A percentile compares a stretch with the other conserved stretches of the same genome.
phyloP scores from a whole-genome alignment of 2,888 invertebrate species.

The Dromius quadrimaculatus region DNA sequence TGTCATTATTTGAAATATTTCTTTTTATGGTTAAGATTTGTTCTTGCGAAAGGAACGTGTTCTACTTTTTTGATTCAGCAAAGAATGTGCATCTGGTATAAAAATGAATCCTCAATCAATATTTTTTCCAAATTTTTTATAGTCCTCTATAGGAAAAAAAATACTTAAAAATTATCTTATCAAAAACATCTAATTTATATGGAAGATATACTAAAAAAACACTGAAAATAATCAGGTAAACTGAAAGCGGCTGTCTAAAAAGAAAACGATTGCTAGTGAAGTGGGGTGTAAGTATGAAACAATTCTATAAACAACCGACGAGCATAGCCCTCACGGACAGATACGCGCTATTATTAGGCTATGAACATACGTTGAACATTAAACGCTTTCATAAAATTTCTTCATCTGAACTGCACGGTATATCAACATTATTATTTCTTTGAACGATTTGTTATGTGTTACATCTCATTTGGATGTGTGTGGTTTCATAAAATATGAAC shows the following conservation, averaged over 20 bases:
- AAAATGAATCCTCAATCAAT: not conserved
- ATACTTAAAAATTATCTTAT: not conserved
- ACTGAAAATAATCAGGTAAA: not conserved
- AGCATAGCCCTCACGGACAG: constrained; percentile 51
- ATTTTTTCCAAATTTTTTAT: no score
- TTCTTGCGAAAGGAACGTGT: constrained; percentile 25
- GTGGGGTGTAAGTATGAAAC: constrained; percentile 54
- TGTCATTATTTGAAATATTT: constrained; percentile 39
- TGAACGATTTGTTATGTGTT: not conserved
- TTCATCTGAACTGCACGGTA: constrained; percentile 14
- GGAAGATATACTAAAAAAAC: not conserved
- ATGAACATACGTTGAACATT: constrained; percentile 32
- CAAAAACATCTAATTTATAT: not conserved
- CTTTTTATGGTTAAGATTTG: constrained; percentile 51
- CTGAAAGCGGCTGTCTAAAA: constrained; percentile 14
- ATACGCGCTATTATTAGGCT: constrained; percentile 50
- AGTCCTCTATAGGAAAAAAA: no score
- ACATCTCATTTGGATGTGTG: constrained; percentile 16
- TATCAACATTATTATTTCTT: constrained; percentile 13
- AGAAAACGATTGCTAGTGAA: constrained; percentile 47
- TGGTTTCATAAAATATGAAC: constrained; percentile 10
- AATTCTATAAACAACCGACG: constrained; percentile 55
- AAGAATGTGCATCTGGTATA: constrained; percentile 8
- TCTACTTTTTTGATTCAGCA: constrained; percentile 19
- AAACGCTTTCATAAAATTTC: constrained; percentile 29